A percentile compares a stretch with the other conserved stretches of the same genome.
These are phyloP conservation scores for Epiblema foenella DNA, from an alignment of 2,888 invertebrate genomes.

Conservation along the genomic window DNA sequence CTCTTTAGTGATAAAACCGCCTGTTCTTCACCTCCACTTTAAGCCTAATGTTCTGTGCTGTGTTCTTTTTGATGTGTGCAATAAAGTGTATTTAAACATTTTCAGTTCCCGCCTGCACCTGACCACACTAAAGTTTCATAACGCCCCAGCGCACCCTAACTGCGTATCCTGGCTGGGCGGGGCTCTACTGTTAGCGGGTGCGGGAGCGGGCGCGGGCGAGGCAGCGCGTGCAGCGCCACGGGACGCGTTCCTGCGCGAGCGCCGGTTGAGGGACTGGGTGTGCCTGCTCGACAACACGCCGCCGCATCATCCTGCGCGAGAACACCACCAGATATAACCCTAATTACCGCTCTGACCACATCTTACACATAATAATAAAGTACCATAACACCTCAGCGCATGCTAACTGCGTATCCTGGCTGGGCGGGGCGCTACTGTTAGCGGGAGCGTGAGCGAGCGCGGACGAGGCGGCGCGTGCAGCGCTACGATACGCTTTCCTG, in stretches of 20 bases:
- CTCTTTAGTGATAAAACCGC: no score
- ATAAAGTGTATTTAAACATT: not conserved
- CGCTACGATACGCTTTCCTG: conserved; percentile 90
- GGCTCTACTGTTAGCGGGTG: conserved; percentile 68
- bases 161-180: conserved; percentile 95
- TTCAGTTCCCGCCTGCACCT: conserved; percentile 58
- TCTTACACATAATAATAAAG: no score
- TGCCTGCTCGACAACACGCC: conserved; percentile 86
- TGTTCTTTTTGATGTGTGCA: no score
- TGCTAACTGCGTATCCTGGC: conserved; percentile 61
- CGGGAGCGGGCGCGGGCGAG: conserved; percentile 85
- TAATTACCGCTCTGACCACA: not conserved
- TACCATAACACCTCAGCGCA: no score
- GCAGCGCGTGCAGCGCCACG: conserved; percentile 90
- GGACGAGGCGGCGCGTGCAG: conserved; percentile 81
- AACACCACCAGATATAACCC: conserved; percentile 40
- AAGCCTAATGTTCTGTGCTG: no score
- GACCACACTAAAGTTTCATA: conserved; percentile 89
- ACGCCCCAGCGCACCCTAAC: conserved; percentile 90
- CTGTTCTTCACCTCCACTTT: no score
- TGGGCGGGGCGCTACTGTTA: conserved; percentile 88
- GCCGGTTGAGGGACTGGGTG: conserved; percentile 93
- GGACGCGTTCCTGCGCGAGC: conserved; percentile 89
- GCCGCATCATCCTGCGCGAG: conserved; percentile 62
- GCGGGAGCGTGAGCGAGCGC: conserved; percentile 75